Percentiles rank a stretch among this genome's conserved stretches.
Conservation (phyloP, 1,140 invertebrate species). For the Scaptomyza montana region DNA sequence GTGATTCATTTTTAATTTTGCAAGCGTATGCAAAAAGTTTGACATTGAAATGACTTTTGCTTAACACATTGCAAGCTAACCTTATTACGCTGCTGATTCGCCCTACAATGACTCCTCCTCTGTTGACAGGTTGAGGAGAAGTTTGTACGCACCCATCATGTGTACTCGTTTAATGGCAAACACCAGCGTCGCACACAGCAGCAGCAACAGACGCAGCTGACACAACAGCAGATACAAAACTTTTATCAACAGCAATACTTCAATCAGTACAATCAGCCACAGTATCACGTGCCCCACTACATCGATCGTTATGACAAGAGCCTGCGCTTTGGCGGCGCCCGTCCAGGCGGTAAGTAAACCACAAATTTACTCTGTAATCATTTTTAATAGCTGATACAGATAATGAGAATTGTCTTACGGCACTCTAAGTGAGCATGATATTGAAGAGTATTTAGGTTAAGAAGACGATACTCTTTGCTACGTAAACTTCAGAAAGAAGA, state of each 20-base stretch:
- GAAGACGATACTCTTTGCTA: too few species aligned
- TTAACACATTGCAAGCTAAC: slow-evolving; percentile 24
- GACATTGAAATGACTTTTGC: slow-evolving; percentile 73
- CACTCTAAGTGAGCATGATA: neutral
- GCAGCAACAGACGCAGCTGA: slow-evolving; percentile 70
- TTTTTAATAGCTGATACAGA: neutral
- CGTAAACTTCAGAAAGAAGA: too few species aligned
- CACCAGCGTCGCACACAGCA: slow-evolving; percentile 74
- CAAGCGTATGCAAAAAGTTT: slow-evolving; percentile 38
- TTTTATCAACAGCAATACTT: slow-evolving; percentile 68
- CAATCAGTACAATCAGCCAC: slow-evolving; percentile 67
- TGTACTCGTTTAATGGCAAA: slow-evolving; percentile 74
- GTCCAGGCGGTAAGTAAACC: slow-evolving; percentile 58
- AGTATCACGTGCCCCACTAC: slow-evolving; percentile 76
- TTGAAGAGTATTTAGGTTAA: too few species aligned
- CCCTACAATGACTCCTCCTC: neutral
- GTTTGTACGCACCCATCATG: slow-evolving; percentile 80
- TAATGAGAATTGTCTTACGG: neutral
- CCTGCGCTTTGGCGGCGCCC: slow-evolving; percentile 70
- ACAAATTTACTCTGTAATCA: neutral
- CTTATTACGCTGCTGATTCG: neutral
- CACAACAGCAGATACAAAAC: slow-evolving; percentile 71
- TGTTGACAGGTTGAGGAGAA: slow-evolving; percentile 79
- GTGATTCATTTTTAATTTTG: slow-evolving; percentile 69
- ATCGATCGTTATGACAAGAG: slow-evolving; percentile 82